phyloP scores from a whole-genome alignment of 2,888 invertebrate species.

The Platerodrilus igneus region DNA sequence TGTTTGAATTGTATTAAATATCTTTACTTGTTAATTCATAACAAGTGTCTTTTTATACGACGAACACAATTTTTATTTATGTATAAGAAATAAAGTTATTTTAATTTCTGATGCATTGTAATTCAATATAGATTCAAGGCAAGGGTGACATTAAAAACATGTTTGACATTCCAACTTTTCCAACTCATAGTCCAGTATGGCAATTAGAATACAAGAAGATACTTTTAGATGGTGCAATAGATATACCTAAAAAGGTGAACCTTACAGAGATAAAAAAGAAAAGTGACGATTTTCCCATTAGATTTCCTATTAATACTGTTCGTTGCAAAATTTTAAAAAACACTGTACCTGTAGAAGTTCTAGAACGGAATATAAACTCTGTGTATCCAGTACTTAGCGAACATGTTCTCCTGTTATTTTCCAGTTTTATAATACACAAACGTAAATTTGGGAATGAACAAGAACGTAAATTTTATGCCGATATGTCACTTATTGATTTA shows the following conservation, averaged over 20 bases:
- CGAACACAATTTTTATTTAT: no score
- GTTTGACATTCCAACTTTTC: constrained; percentile 19
- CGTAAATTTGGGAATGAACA: constrained; percentile 50
- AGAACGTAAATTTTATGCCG: constrained; percentile 55
- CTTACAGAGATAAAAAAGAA: constrained; percentile 39
- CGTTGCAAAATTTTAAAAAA: constrained; percentile 34
- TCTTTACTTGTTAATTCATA: no score
- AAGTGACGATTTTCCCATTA: constrained; percentile 44
- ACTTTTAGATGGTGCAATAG: constrained; percentile 8
- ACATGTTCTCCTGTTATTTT: constrained; percentile 57
- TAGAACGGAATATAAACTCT: constrained; percentile 51
- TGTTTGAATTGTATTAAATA: no score
- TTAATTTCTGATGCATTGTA: no score
- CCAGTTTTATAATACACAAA: constrained; percentile 63
- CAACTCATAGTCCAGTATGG: constrained; percentile 11
- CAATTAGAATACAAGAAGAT: constrained; percentile 7
- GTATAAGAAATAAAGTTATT: no score
- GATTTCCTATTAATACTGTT: constrained; percentile 44
- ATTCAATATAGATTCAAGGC: no score
- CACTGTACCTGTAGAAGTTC: constrained; percentile 19
- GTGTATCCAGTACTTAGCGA: constrained; percentile 68
- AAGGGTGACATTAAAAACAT: constrained; percentile 1
- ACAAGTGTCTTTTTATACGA: no score
- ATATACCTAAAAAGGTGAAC: constrained; percentile 6
- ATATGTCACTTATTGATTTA: constrained; percentile 54